phyloP scores from a whole-genome alignment of 2,113 vertebrate genomes.

The Suncus etruscus region DNA sequence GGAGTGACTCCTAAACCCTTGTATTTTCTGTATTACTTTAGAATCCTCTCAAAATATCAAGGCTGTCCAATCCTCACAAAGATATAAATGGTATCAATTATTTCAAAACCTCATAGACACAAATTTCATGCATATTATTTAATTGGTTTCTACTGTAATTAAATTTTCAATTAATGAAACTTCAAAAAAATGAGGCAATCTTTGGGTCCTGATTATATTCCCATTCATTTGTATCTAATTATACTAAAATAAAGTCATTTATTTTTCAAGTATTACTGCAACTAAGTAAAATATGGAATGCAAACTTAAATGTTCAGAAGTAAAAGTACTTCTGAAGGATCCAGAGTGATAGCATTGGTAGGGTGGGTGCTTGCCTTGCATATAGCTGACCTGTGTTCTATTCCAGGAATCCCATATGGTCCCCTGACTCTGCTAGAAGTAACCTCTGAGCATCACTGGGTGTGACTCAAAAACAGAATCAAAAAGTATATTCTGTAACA shows the following conservation, averaged over 20 bases:
- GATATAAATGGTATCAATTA: neutral
- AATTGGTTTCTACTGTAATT: neutral
- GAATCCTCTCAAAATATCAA: accelerated
- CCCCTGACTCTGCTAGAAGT: no score
- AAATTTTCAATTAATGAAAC: neutral
- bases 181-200: neutral
- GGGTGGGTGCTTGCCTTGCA: no score
- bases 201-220: neutral
- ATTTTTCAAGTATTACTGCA: neutral
- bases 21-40: neutral
- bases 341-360: no score
- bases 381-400: no score
- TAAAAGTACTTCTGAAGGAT: no score
- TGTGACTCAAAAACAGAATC: neutral
- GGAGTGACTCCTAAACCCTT: neutral
- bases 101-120: neutral
- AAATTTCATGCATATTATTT: neutral
- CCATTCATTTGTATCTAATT: neutral
- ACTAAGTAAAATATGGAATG: neutral
- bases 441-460: no score
- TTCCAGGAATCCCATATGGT: no score
- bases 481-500: neutral
- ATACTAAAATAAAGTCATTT: neutral
- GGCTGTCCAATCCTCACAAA: neutral
- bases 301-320: neutral